Percentiles rank a stretch among this genome's conserved stretches.
Evolutionary conservation across 2,113 vertebrate species (phyloP).

Genomic region (Axis porcinus): DNA sequence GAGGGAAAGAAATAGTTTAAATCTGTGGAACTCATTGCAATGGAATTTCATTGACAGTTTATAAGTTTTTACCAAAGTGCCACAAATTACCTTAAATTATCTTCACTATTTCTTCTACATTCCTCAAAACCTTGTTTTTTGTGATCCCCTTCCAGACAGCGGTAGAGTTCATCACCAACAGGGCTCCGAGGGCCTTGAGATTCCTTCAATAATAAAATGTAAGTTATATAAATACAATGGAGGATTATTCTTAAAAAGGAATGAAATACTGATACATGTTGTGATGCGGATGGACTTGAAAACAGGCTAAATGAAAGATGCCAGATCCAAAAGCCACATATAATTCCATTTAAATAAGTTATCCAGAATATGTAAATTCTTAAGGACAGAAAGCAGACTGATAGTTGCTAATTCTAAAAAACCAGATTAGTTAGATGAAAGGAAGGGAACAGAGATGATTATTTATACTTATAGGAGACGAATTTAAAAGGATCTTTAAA

Average conservation of each 20-base stretch:
- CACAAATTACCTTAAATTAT: conserved; percentile 73
- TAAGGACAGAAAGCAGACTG: not conserved
- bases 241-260: conserved; percentile 28
- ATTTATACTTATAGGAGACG: not conserved
- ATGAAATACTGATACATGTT: conserved; percentile 1
- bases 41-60: not conserved
- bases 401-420: not conserved
- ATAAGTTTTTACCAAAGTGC: not conserved
- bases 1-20: not conserved
- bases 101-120: conserved; percentile 66
- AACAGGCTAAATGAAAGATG: conserved; percentile 4
- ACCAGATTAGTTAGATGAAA: not conserved
- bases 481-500: conserved; percentile 36
- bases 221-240: not conserved
- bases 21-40: not conserved
- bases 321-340: not conserved
- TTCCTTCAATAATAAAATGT: conserved; percentile 72
- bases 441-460: not conserved
- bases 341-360: conserved; percentile 7
- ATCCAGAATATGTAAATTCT: not conserved
- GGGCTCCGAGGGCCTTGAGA: conserved; percentile 72
- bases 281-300: not conserved
- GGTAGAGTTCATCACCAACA: conserved; percentile 65
- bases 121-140: conserved; percentile 72
- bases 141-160: conserved; percentile 61